These are phyloP conservation scores for Oryzias melastigma DNA, from an alignment of 2,113 vertebrate genomes.

Conservation along the genomic window DNA sequence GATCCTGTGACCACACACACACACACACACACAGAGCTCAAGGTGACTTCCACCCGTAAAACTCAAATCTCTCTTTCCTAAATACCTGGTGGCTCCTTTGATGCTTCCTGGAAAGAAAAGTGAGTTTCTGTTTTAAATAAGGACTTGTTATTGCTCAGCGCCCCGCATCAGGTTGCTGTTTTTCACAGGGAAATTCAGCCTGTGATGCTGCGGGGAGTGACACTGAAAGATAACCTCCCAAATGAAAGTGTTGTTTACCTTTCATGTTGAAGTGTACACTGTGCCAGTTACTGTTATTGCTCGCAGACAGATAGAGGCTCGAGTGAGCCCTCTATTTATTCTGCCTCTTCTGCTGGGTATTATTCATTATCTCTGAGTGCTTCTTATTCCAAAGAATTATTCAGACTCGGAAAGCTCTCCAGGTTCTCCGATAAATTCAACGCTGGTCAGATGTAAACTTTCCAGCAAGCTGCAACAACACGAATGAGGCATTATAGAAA, in stretches of 20 bases:
- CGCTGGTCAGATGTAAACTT: constrained; percentile 10
- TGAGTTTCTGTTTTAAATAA: constrained; percentile 36
- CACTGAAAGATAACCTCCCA: constrained; percentile 57
- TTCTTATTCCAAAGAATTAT: constrained; percentile 47
- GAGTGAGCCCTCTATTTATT: constrained; percentile 26
- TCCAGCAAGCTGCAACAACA: constrained; percentile 8
- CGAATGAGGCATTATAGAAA: too few relatives aligned
- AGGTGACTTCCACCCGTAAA: constrained; percentile 58
- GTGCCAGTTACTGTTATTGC: constrained; percentile 33
- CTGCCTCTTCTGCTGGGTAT: constrained; percentile 30
- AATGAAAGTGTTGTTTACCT: constrained; percentile 60
- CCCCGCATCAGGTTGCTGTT: constrained; percentile 33
- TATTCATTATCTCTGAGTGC: constrained; percentile 48
- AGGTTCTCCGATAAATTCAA: constrained; percentile 39
- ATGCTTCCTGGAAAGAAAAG: constrained; percentile 37
- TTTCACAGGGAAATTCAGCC: constrained; percentile 40
- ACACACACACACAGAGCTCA: constrained; percentile 29
- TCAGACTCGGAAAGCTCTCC: constrained; percentile 33
- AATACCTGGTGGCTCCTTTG: constrained; percentile 10
- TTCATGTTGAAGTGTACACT: constrained; percentile 31
- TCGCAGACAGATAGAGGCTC: constrained; percentile 20
- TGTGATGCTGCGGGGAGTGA: constrained; percentile 33
- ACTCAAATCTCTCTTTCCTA: constrained; percentile 30
- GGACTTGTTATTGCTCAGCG: constrained; percentile 53
- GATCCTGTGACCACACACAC: constrained; percentile 15